Evolutionary conservation across 2,113 vertebrate genomes (phyloP).

Genomic region (Uria aalge): DNA sequence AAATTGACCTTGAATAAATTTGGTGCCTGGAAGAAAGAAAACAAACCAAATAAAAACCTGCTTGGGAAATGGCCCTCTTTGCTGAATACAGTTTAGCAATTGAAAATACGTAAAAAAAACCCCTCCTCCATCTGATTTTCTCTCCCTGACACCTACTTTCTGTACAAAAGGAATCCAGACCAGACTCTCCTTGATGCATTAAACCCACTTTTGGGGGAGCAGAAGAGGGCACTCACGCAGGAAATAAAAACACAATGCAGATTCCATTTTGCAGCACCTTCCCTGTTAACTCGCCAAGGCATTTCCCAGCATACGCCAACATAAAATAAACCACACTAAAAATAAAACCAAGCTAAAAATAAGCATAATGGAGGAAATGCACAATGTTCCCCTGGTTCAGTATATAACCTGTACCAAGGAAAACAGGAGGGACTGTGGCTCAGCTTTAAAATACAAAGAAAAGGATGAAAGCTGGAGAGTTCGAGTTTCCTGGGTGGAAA

Average conservation of each 20-base stretch:
- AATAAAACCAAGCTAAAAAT: slow-evolving; percentile 35
- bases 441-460: not conserved
- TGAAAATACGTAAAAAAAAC: not conserved
- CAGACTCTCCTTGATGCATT: not conserved
- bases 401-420: not conserved
- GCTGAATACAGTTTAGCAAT: not conserved
- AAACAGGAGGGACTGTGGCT: not conserved
- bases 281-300: slow-evolving; percentile 1
- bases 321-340: slow-evolving; percentile 34
- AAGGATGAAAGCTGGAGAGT: not conserved
- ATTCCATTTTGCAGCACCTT: slow-evolving; percentile 32
- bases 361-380: not conserved
- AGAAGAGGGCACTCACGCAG: not conserved
- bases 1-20: not conserved
- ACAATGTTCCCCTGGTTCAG: not conserved
- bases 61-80: not conserved
- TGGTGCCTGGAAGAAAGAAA: not conserved
- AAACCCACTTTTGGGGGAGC: not conserved
- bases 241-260: slow-evolving; percentile 1
- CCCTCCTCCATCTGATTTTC: not conserved
- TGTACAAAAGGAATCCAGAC: not conserved
- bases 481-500: not conserved
- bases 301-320: slow-evolving; percentile 31
- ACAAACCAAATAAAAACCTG: slow-evolving; percentile 50
- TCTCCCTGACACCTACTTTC: not conserved